Evolutionary conservation across 2,797 vertebrate species (phyloP), one percentile per base, ranked within the genome.

Genomic region (Euthynnus affinis): DNA sequence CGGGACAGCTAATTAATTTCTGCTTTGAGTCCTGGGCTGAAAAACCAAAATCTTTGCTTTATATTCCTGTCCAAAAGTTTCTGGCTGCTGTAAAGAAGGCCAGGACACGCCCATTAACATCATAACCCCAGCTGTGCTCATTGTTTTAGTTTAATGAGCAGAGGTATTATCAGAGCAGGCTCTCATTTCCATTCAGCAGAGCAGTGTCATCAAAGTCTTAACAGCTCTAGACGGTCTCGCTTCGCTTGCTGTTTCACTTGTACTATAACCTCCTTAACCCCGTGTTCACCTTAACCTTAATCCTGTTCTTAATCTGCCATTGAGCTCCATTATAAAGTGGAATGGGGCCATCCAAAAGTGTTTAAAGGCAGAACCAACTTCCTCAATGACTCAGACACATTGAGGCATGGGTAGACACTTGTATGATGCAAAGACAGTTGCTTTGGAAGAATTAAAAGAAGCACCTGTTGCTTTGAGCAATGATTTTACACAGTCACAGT

Each of bases 301-400:
- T 91, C 71, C 72, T 68, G 46, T 53, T 71, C 64, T 84, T 89
- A 89, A 85, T 90, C 85, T 86, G 76, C 65, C 82, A 88, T 81
- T 83, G 83, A 90, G 78, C 80, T 85, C 57, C 63, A 71, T 80
- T 81, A 42, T 48, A 71, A 49, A 8, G 27, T 40, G 9, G 22
- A 82, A 69, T 18, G 12, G 42, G 64, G 58, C 60, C 53, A 63
- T 65, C 40, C 32, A 67, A 57, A 57, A 57, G 46, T 32, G 61
- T 76, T 76, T 56, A 73, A 67, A 60, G 62, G n/a, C 52, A 14
- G 18, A 73, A 53, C 29, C 58, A 67, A 25, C 64, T 62, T 23
- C 55, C 12, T 42, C 34, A 22, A 22, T 22, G 52, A 75, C 34
- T 68, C 48, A 32, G 59, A 52, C 48, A 74, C 42, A 67, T 23